Percentiles rank a stretch among this genome's conserved stretches.
Conservation (phyloP, 1,140 invertebrate species). For the Thrips palmi region DNA sequence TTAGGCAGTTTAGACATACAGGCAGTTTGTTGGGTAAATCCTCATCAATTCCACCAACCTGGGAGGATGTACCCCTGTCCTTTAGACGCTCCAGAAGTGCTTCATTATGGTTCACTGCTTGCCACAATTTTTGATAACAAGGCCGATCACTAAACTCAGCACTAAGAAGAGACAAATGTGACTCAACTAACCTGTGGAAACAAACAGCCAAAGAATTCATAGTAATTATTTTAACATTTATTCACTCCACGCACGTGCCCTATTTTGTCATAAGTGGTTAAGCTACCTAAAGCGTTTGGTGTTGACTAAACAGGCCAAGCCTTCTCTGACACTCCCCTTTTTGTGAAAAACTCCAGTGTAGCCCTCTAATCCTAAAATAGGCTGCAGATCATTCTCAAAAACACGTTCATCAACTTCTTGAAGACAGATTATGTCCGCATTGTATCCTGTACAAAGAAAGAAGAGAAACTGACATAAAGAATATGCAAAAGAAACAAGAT, state of each 20-base stretch:
- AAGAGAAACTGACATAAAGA: constrained; percentile 1
- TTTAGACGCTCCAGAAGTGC: constrained; percentile 20
- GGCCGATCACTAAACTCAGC: constrained; percentile 26
- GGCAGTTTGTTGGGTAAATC: constrained; percentile 42
- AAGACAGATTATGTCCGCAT: constrained; percentile 74
- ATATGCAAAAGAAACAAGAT: constrained; percentile 1
- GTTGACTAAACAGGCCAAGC: constrained; percentile 58
- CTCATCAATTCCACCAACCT: no score
- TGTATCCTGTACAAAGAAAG: constrained; percentile 42
- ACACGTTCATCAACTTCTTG: constrained; percentile 82
- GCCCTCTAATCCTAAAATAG: constrained; percentile 32
- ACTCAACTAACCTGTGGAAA: constrained; percentile 25
- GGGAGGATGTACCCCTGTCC: constrained; percentile 21
- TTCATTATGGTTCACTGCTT: constrained; percentile 19
- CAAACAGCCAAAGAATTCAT: background rate
- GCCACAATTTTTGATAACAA: constrained; percentile 18
- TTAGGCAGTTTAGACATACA: constrained; percentile 21
- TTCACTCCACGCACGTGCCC: no score
- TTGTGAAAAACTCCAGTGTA: constrained; percentile 48
- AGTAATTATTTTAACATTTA: no score
- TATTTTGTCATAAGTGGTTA: background rate
- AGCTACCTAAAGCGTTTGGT: constrained; percentile 34
- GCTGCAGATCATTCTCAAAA: constrained; percentile 48
- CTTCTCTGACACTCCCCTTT: constrained; percentile 54
- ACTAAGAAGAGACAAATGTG: constrained; percentile 31